Percentiles rank a stretch among this genome's conserved stretches.
Evolutionary conservation across 2,797 vertebrate genomes (phyloP).

Genomic region (Limnodromus scolopaceus): DNA sequence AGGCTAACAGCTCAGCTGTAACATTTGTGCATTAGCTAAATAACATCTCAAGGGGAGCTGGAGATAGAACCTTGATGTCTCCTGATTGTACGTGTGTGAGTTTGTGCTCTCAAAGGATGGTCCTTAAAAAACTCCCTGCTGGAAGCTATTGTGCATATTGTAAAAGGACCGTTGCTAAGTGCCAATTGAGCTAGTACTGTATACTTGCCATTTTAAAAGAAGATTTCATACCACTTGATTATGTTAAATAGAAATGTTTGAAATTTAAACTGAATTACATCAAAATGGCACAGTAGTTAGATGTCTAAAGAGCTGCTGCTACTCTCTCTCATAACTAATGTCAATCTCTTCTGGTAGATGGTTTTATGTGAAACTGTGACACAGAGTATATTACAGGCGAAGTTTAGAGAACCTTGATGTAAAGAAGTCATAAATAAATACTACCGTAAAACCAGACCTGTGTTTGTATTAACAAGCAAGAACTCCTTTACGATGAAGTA

Average conservation of each 20-base stretch:
- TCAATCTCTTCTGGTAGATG: conserved; percentile 71
- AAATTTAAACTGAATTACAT: conserved; percentile 84
- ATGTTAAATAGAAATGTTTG: conserved; percentile 86
- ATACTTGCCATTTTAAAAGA: conserved; percentile 84
- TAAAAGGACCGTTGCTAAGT: conserved; percentile 83
- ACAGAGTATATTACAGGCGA: conserved; percentile 38
- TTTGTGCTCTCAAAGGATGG: conserved; percentile 80
- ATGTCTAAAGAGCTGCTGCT: conserved; percentile 76
- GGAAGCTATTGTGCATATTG: conserved; percentile 83
- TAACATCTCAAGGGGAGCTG: conserved; percentile 81
- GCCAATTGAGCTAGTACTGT: conserved; percentile 82
- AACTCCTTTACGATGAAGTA: not conserved
- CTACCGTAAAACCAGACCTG: conserved; percentile 1
- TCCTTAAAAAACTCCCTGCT: conserved; percentile 84
- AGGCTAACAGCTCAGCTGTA: conserved; percentile 73
- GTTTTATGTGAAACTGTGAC: conserved; percentile 74
- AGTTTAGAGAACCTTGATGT: conserved; percentile 47
- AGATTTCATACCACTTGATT: conserved; percentile 86
- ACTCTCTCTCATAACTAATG: conserved; percentile 72
- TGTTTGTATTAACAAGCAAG: conserved; percentile 56
- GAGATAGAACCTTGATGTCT: conserved; percentile 81
- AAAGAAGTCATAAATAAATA: conserved; percentile 56
- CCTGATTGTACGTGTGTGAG: conserved; percentile 81
- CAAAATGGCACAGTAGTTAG: conserved; percentile 83
- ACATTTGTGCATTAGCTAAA: conserved; percentile 82